phyloP scores from a whole-genome alignment of 2,797 vertebrate genomes.

The Rallus crepitans region DNA sequence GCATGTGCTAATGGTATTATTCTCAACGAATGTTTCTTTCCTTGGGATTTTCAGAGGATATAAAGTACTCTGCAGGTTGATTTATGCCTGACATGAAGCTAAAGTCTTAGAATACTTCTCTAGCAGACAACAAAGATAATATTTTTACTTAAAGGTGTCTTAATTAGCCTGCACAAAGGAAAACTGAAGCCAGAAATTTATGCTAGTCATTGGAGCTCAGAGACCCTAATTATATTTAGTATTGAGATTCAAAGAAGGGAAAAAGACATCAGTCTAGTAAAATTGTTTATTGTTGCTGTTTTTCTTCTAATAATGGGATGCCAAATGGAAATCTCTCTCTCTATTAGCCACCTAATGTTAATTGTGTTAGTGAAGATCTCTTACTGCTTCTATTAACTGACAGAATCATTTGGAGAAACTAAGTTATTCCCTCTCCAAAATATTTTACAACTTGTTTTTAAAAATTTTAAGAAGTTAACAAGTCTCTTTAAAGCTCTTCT shows the following conservation, averaged over 20 bases:
- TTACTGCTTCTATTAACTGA: slow-evolving; percentile 6
- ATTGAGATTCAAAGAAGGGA: slow-evolving; percentile 45
- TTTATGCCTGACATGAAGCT: slow-evolving; percentile 85
- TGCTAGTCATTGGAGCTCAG: slow-evolving; percentile 25
- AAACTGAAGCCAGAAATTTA: slow-evolving; percentile 49
- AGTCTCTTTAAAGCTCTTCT: background rate
- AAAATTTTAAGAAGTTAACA: background rate
- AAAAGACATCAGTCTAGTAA: slow-evolving; percentile 3
- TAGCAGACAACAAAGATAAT: slow-evolving; percentile 57
- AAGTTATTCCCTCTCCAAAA: background rate
- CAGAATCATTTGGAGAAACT: slow-evolving; percentile 6
- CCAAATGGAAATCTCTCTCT: slow-evolving; percentile 14
- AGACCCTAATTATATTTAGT: slow-evolving; percentile 56
- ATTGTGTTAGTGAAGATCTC: background rate
- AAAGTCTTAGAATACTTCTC: slow-evolving; percentile 74
- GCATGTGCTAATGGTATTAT: slow-evolving; percentile 83
- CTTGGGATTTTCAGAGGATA: slow-evolving; percentile 82
- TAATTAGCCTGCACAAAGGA: slow-evolving; percentile 60
- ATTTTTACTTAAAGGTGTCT: slow-evolving; percentile 66
- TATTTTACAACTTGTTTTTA: background rate
- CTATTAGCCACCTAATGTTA: slow-evolving; percentile 44
- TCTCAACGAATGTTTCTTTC: slow-evolving; percentile 86
- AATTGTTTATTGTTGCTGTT: slow-evolving; percentile 35
- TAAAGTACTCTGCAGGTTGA: slow-evolving; percentile 80
- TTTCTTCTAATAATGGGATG: slow-evolving; percentile 32